A percentile compares a stretch with the other conserved stretches of the same genome.
Conservation (phyloP, 2,797 vertebrate species). For the Neopelma chrysocephalum region DNA sequence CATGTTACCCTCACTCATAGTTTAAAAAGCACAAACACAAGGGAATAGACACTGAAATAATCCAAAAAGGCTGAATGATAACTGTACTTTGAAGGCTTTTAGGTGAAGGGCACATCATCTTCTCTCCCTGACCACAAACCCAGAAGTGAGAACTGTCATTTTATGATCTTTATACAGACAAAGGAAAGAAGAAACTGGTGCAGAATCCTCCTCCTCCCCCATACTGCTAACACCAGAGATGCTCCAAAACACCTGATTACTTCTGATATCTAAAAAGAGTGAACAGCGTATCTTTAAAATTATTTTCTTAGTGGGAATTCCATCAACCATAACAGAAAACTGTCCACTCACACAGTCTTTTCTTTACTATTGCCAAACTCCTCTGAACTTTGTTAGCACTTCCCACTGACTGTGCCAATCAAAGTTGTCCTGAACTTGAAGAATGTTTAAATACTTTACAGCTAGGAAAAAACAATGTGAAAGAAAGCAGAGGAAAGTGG, state of each 20-base stretch:
- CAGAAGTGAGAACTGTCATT: not conserved
- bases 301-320: not conserved
- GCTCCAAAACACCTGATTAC: not conserved
- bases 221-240: not conserved
- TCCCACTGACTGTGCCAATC: not conserved
- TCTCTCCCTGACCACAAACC: not conserved
- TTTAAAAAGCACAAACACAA: not conserved
- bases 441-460: not conserved
- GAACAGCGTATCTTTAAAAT: not conserved
- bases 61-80: not conserved
- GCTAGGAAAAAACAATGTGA: not conserved
- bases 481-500: fast-evolving
- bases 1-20: not conserved
- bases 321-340: not conserved
- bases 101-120: not conserved
- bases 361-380: not conserved
- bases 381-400: not conserved
- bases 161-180: not conserved
- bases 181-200: not conserved
- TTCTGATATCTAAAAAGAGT: not conserved
- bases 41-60: conserved; percentile 25
- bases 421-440: not conserved
- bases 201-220: not conserved
- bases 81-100: not conserved
- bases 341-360: not conserved